phyloP scores from a whole-genome alignment of 2,888 invertebrate species.

The Drosophila setosimentum region DNA sequence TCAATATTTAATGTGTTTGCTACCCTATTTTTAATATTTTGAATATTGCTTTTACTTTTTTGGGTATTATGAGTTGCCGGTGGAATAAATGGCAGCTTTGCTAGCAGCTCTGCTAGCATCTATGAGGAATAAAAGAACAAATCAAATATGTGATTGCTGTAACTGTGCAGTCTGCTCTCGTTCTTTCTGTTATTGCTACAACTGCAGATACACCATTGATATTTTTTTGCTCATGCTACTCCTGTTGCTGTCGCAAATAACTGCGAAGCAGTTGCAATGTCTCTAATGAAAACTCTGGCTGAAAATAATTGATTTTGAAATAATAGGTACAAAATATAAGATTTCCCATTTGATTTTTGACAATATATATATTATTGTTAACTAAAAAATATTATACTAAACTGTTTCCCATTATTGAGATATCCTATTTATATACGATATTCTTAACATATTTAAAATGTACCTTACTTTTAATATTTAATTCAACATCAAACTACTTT shows the following conservation, averaged over 20 bases:
- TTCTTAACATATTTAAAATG: not conserved
- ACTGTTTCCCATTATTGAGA: no score
- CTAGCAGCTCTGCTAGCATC: not conserved
- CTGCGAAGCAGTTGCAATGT: not conserved
- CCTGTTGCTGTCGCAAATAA: not conserved
- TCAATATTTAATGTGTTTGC: conserved; percentile 67
- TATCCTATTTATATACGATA: not conserved
- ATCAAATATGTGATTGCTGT: not conserved
- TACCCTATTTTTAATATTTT: conserved; percentile 43
- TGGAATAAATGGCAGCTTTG: not conserved
- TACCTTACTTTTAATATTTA: not conserved
- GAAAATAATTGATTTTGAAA: not conserved
- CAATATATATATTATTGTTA: not conserved
- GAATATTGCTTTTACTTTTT: not conserved
- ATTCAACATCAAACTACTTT: not conserved
- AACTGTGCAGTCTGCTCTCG: not conserved
- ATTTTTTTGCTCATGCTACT: not conserved
- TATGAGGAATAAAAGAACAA: not conserved
- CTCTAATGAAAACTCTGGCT: not conserved
- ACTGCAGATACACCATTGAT: not conserved
- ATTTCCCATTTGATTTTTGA: not conserved
- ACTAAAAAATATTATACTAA: not conserved
- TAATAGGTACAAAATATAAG: not conserved
- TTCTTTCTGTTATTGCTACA: not conserved
- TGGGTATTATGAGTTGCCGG: not conserved